Evolutionary conservation across 2,888 invertebrate genomes (phyloP).

Genomic region (Idaea dimidiata): DNA sequence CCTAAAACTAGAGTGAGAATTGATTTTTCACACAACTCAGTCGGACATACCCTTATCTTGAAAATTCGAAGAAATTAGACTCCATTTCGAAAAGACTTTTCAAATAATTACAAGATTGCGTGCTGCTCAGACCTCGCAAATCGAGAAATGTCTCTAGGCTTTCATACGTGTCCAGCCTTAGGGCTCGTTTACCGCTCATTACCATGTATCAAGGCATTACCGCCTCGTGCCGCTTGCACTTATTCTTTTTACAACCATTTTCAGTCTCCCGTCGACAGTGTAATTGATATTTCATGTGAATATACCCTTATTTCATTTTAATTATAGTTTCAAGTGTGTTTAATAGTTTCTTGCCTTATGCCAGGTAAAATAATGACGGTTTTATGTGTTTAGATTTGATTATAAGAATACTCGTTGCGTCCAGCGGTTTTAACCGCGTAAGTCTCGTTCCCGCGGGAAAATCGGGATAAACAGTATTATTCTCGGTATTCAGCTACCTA

Average conservation of each 20-base stretch:
- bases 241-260: constrained; percentile 41
- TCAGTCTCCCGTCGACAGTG: constrained; percentile 30
- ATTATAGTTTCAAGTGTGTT: constrained; percentile 15
- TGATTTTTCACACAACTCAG: no score
- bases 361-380: constrained; percentile 4
- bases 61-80: neutral
- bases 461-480: no score
- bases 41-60: neutral
- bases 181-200: constrained; percentile 66
- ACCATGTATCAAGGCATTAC: constrained; percentile 57
- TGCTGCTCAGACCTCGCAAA: neutral
- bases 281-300: constrained; percentile 41
- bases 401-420: no score
- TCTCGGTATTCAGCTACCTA: no score
- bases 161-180: constrained; percentile 35
- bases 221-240: constrained; percentile 34
- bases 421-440: no score
- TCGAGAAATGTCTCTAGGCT: neutral
- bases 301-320: constrained; percentile 19
- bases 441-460: no score
- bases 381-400: neutral
- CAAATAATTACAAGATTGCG: neutral
- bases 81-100: neutral
- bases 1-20: no score
- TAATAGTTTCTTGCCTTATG: constrained; percentile 16